Conservation (phyloP, 2,888 invertebrate species). For the Siphonodentalium dalli region DNA sequence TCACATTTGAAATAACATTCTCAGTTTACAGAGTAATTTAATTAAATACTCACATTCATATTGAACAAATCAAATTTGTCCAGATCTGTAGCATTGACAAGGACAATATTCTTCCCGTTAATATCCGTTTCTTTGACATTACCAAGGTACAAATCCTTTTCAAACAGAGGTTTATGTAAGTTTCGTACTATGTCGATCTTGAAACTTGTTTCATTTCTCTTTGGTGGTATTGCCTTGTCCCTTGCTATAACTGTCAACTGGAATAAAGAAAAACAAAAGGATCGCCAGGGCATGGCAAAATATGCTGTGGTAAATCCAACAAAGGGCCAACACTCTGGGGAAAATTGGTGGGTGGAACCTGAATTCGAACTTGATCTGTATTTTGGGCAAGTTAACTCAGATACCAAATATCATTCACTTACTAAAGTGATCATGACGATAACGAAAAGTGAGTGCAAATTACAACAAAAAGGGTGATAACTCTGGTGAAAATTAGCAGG, state of each 20-base stretch:
- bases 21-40: no score
- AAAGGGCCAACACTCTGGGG: no score
- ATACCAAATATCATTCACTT: no score
- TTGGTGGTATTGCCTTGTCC: slow-evolving; percentile 32
- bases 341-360: no score
- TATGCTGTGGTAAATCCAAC: no score
- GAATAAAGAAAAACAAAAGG: slow-evolving; percentile 6
- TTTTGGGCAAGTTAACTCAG: neutral
- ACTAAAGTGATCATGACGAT: no score
- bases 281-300: no score
- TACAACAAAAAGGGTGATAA: no score
- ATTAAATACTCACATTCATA: slow-evolving; percentile 28
- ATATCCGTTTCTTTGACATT: slow-evolving; percentile 16
- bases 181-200: slow-evolving; percentile 34
- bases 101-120: slow-evolving; percentile 10
- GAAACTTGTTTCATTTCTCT: slow-evolving; percentile 25
- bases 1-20: no score
- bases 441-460: no score
- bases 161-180: slow-evolving; percentile 27
- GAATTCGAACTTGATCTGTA: neutral
- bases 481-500: no score
- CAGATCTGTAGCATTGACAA: slow-evolving; percentile 29
- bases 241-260: slow-evolving; percentile 31
- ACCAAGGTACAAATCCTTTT: slow-evolving; percentile 1
- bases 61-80: slow-evolving; percentile 25